Base-by-base conservation (phyloP, 2,113 vertebrate genomes). In the Pomatorhinus ruficollis region DNA sequence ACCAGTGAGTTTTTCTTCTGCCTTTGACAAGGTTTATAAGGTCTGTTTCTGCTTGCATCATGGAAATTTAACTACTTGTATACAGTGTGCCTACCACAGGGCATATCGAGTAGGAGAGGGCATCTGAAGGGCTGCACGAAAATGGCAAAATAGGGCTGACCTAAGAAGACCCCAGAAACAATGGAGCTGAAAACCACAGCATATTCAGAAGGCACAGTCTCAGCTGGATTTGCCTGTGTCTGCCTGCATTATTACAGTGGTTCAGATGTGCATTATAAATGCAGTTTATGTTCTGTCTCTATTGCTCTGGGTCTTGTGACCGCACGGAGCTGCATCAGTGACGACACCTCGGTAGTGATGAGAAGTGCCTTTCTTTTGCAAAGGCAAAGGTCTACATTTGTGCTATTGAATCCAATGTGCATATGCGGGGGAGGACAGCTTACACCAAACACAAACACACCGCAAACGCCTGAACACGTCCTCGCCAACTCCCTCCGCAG, bases 301-400 rank as follows among this genome's bases (percentile, higher is more conserved):
- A 0, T 28, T 66, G 31, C 61, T 21, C 27, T 8, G 22, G 11
- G 35, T 60, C 70, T 81, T 63, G 39, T 75, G 69, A 64, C 50
- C 82, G 63, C 10, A 30, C 8, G 33, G 68, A 70, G n/a, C 50
- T 72, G 30, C 31, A 49, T 7, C 47, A 61, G 15, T 64, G 65
- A 76, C 0, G 0, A 74, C 45, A 83, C 5, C 37, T 47, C 76
- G 13, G 1, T 1, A 16, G 13, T 0, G 33, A 27, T 47, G 39
- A 35, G 40, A 56, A 44, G 10, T 39, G 39, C 39, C 39, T 39
- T 39, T 39, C 39, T 39, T 39, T 39, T 39, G 22, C 3, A 5
- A 84, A 76, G 40, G n/a, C n/a, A 94, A 63, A 90, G 27, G 27
- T 63, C 44, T 68, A 1, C 45, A 44, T 42, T 50, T 63, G 24